Percentiles rank a stretch among this genome's conserved stretches.
These are phyloP conservation scores for Polydrusus pterygomalis DNA, from an alignment of 2,888 invertebrate species.

Conservation along the genomic window DNA sequence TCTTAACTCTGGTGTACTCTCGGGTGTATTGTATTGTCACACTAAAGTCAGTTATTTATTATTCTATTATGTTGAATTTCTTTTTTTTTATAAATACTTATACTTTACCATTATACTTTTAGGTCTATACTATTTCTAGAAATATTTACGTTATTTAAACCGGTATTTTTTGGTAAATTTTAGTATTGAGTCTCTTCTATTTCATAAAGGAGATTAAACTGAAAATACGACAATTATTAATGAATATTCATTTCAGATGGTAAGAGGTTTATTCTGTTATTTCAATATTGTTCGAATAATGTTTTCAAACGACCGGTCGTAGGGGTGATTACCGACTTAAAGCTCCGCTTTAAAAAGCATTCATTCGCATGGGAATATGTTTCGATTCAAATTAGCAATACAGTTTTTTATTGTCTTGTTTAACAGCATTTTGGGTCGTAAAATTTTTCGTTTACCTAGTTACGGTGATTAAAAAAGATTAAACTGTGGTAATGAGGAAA, in stretches of 20 bases:
- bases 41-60: no score
- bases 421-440: neutral
- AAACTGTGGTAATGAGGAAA: no score
- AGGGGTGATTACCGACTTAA: neutral
- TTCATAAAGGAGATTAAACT: neutral
- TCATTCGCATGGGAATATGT: neutral
- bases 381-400: neutral
- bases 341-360: neutral
- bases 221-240: neutral
- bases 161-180: neutral
- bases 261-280: conserved; percentile 25
- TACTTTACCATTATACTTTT: no score
- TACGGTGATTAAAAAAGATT: neutral
- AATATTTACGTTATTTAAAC: no score
- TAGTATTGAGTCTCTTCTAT: neutral
- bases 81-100: no score
- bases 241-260: conserved; percentile 26
- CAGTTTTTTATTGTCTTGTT: neutral
- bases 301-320: no score
- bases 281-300: conserved; percentile 21
- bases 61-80: no score
- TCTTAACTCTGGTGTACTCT: no score
- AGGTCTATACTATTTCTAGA: no score
- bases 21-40: no score
- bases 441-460: neutral